A percentile compares a stretch with the other conserved stretches of the same genome.
Evolutionary conservation across 2,797 vertebrate genomes (phyloP).

Genomic region (Micrastur ruficollis): DNA sequence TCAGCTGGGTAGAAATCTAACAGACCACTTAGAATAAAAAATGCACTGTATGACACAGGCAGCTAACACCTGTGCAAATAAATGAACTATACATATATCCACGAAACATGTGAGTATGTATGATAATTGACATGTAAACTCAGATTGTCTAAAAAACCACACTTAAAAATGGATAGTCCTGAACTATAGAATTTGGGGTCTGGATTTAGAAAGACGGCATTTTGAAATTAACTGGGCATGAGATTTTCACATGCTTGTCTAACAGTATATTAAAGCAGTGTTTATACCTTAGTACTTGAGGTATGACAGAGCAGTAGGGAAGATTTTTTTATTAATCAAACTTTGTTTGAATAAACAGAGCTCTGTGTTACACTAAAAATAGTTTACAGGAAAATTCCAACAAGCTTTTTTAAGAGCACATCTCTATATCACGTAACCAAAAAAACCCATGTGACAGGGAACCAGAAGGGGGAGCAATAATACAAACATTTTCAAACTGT

Average conservation of each 20-base stretch:
- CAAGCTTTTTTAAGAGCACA: background rate
- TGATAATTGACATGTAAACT: background rate
- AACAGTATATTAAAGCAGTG: background rate
- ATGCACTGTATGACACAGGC: background rate
- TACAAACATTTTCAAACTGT: background rate
- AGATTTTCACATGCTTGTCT: background rate
- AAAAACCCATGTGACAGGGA: background rate
- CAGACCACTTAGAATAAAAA: background rate
- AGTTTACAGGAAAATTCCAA: background rate
- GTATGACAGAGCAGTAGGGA: background rate
- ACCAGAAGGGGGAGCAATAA: constrained; percentile 41
- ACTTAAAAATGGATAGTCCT: background rate
- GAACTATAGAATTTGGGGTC: background rate
- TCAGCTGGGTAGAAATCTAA: background rate
- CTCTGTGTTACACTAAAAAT: background rate
- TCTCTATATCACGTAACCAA: background rate
- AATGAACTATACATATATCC: background rate
- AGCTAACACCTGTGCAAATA: background rate
- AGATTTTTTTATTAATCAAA: background rate
- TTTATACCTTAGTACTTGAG: background rate
- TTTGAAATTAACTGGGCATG: background rate
- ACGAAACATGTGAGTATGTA: rapidly evolving
- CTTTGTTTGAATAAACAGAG: background rate
- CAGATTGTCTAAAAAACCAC: background rate
- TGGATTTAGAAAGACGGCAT: background rate